Evolutionary conservation across 1,140 invertebrate species (phyloP), one percentile per base, ranked within the genome.

Genomic region (Sitodiplosis mosellana): DNA sequence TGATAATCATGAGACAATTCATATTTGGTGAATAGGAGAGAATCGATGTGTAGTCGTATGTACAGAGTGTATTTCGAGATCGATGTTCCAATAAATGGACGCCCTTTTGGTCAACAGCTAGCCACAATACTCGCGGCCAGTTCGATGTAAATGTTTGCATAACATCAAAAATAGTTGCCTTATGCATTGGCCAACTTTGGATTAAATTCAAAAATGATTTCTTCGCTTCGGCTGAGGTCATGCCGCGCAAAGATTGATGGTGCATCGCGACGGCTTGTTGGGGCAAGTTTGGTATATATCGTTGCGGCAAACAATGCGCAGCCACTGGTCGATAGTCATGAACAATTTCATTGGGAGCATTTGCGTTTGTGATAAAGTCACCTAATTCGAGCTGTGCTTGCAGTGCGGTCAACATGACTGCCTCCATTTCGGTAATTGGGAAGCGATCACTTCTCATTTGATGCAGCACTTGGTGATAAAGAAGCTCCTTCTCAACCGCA

Each of bases 91-190:
- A 67, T 41, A 97, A 67, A 60, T 94, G 89, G 46, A 97, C 74
- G n/a, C 92, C 92, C 55, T 75, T 76, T 64, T 94, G 88, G 68
- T 93, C 87, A 4, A 95, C 83, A 11, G 88, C 89, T 42, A 96
- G 65, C 87, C 91, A 92, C 5, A 96, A 65, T 18, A 83, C 75
- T 50, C 83, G 68, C 49, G 91, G 91, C 86, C 92, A 93, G 61
- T 90, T 91, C 11, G 88, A 91, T 2, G 90, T 94, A 60, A 94
- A 94, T 15, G 87, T 90, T 82, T 95, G 90, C 75, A 89, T 88
- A 20, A 95, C 91, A 64, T 94, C 89, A 65, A 92, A 96, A 53
- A 96, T 86, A 6, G 88, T 92, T 3, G 90, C 87, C 53, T 84
- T 78, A 54, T 94, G 87, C 38, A 95, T 69, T 8, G 87, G 87